Conservation (phyloP, 1,140 invertebrate species). For the Choristoneura fumiferana region DNA sequence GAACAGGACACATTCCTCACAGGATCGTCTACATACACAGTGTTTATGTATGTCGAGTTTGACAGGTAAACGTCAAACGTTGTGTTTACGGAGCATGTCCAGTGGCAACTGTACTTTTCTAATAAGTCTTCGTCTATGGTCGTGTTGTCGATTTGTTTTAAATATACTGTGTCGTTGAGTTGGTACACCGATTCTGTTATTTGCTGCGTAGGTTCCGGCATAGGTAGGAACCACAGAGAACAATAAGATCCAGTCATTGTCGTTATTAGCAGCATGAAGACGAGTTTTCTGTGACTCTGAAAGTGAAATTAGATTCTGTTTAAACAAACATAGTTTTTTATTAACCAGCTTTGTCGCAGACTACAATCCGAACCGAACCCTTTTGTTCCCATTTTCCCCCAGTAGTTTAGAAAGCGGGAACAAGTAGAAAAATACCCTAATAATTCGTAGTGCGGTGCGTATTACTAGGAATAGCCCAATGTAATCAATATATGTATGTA, state of each 20-base stretch:
- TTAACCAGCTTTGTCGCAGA: too few species aligned
- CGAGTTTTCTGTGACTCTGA: conserved; percentile 81
- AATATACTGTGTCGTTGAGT: conserved; percentile 58
- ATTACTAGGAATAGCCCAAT: too few species aligned
- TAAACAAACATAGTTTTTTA: too few species aligned
- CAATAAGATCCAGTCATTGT: conserved; percentile 82
- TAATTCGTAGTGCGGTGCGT: too few species aligned
- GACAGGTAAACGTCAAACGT: conserved; percentile 54
- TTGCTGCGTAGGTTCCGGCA: conserved; percentile 41
- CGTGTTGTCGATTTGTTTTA: conserved; percentile 39
- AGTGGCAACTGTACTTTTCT: conserved; percentile 58
- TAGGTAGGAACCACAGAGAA: conserved; percentile 83
- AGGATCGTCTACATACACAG: conserved; percentile 44
- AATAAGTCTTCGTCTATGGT: conserved; percentile 24
- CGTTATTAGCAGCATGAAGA: conserved; percentile 83
- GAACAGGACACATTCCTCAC: conserved; percentile 52
- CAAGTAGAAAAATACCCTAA: too few species aligned
- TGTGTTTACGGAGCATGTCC: conserved; percentile 47
- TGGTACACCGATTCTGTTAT: conserved; percentile 48
- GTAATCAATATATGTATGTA: too few species aligned
- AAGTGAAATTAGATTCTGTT: conserved; percentile 34
- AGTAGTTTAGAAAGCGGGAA: too few species aligned
- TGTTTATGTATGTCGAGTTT: conserved; percentile 50
- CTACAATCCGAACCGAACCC: too few species aligned
- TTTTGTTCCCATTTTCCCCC: too few species aligned